Conservation (phyloP, 2,113 vertebrate species). For the Strix aluco region DNA sequence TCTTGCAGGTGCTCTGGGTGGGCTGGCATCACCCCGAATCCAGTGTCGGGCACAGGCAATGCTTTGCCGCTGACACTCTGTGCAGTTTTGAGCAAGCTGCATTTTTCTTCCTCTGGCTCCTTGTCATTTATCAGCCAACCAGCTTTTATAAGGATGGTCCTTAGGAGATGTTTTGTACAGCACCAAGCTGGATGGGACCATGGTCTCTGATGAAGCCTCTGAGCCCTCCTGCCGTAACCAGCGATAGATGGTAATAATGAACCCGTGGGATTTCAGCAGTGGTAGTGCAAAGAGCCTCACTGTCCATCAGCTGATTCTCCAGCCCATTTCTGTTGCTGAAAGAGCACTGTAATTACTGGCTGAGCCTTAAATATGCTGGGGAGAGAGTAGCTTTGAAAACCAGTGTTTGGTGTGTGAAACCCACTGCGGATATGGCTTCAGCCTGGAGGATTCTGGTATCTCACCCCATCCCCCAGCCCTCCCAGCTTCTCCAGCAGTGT, state of each 20-base stretch:
- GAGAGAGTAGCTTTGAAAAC: not conserved
- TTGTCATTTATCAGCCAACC: not conserved
- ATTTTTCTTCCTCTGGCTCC: not conserved
- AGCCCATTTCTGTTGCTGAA: not conserved
- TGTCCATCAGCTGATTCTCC: not conserved
- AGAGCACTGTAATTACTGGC: not conserved
- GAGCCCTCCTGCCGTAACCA: not conserved
- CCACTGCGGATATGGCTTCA: not conserved
- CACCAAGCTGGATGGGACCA: not conserved
- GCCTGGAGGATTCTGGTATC: not conserved
- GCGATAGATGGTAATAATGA: not conserved
- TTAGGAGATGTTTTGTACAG: not conserved
- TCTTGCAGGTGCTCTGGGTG: not conserved
- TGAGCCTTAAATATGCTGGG: not conserved
- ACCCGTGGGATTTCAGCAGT: not conserved
- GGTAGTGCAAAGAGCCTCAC: not conserved
- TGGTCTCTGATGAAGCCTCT: not conserved
- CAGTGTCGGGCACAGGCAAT: accelerated
- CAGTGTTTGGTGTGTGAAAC: not conserved
- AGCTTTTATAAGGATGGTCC: not conserved
- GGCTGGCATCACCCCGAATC: not conserved
- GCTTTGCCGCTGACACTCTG: not conserved
- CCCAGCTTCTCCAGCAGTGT: not conserved
- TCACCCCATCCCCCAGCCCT: not conserved
- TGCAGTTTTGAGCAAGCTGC: not conserved